Evolutionary conservation across 1,140 invertebrate species (phyloP), one percentile per base, ranked within the genome.

Genomic region (Habropoda laboriosa): DNA sequence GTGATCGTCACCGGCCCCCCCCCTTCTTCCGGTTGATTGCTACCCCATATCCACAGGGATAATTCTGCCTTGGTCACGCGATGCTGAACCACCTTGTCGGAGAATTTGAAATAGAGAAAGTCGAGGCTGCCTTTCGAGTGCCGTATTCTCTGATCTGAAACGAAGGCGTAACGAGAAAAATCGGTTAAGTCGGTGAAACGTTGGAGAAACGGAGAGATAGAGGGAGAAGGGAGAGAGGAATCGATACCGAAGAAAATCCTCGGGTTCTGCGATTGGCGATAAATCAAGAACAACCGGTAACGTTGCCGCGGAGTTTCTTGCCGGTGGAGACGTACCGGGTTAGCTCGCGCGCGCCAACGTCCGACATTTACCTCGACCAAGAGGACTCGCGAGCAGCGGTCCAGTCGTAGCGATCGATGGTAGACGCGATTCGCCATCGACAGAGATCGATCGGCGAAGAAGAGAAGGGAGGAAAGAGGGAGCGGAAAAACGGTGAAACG

Each of bases 31-130:
- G n/a, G 82, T 0, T 79, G 73, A 27, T 60, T 75, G 5, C 83
- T 86, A 0, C 92, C 93, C 86, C 91, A 93, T 24, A 94, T 82
- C 91, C 94, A 94, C 1, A 95, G 76, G 83, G 94, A 95, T 24
- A 95, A 89, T 45, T 93, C 90, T 0, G 94, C 94, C 60, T 90
- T 90, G 7, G 92, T 91, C 3, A 95, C 94, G 40, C 93, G 92
- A 80, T 94, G 93, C 79, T 94, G 93, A 1, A 93, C 87, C 35
- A 94, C 89, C 77, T 94, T 94, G 61, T 94, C 93, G 40, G 94
- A 94, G 79, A 95, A 94, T 45, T 94, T 94, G 80, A 95, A 95
- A 83, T 94, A 94, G 53, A 94, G 84, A 42, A 93, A 90, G 81
- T 94, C 93, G 40, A 92, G 79, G 60, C 86, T 93, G 53, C 92